Percentiles rank a stretch among this genome's conserved stretches.
phyloP scores from a whole-genome alignment of 2,888 invertebrate species.

The Maniola hyperantus region DNA sequence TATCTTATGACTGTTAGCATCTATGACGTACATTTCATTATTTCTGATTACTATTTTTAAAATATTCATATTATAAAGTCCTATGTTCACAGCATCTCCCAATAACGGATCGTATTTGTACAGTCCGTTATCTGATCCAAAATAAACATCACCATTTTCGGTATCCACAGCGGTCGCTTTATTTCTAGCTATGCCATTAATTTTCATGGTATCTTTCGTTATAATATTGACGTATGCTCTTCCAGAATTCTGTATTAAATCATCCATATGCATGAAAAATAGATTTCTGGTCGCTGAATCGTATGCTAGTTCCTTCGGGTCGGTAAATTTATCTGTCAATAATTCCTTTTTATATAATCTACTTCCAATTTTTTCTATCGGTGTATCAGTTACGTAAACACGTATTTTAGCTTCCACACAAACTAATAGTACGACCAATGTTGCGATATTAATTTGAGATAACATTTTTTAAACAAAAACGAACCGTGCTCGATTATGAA shows the following conservation, averaged over 20 bases:
- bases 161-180: conserved; percentile 69
- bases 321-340: conserved; percentile 56
- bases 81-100: conserved; percentile 60
- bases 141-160: conserved; percentile 68
- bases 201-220: conserved; percentile 60
- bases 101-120: conserved; percentile 65
- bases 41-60: conserved; percentile 68
- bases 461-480: conserved; percentile 39
- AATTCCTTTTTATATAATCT: conserved; percentile 66
- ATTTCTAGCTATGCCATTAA: conserved; percentile 63
- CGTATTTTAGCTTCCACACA: conserved; percentile 55
- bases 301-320: conserved; percentile 67
- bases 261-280: conserved; percentile 76
- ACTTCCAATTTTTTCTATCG: conserved; percentile 61
- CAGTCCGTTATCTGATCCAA: conserved; percentile 70
- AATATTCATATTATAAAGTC: conserved; percentile 69
- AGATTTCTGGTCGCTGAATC: conserved; percentile 69
- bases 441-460: conserved; percentile 43
- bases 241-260: conserved; percentile 64
- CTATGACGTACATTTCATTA: conserved; percentile 67
- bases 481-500: conserved; percentile 46
- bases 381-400: conserved; percentile 59
- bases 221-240: conserved; percentile 64
- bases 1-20: conserved; percentile 69
- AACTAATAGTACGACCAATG: conserved; percentile 41